Percentiles rank a stretch among this genome's conserved stretches.
Evolutionary conservation across 2,888 invertebrate genomes (phyloP).

Genomic region (Eupithecia subfuscata): DNA sequence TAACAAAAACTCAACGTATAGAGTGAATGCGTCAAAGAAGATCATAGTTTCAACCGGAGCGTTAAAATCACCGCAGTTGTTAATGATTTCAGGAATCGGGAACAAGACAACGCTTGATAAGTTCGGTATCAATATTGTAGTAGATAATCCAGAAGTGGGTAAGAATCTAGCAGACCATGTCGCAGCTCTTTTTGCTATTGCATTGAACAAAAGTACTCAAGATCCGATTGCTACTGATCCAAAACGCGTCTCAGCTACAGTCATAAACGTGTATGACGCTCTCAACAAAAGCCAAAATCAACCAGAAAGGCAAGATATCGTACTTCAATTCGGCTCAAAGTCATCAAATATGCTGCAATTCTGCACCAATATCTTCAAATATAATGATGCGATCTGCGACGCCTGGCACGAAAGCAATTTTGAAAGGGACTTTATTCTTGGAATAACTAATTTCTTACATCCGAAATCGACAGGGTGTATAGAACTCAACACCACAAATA

Average conservation of each 20-base stretch:
- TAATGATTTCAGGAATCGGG: constrained; percentile 62
- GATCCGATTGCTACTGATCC: constrained; percentile 9
- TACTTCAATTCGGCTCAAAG: constrained; percentile 41
- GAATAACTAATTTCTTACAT: constrained; percentile 35
- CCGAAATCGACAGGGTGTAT: constrained; percentile 47
- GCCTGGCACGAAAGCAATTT: constrained; percentile 38
- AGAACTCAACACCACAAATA: constrained; percentile 33
- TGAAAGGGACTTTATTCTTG: constrained; percentile 30
- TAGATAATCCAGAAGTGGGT: constrained; percentile 35
- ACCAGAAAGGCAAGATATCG: constrained; percentile 51
- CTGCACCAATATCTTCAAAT: constrained; percentile 48
- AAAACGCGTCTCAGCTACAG: constrained; percentile 42
- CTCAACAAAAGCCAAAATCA: constrained; percentile 15
- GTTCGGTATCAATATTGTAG: constrained; percentile 44
- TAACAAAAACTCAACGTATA: constrained; percentile 37
- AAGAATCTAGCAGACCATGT: constrained; percentile 43
- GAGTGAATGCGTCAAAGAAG: constrained; percentile 48
- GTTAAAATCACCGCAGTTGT: constrained; percentile 52
- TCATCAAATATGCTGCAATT: constrained; percentile 42
- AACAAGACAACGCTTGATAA: constrained; percentile 47
- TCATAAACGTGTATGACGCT: constrained; percentile 32
- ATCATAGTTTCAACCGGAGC: constrained; percentile 59
- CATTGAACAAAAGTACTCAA: constrained; percentile 9
- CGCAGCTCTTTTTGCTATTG: background rate
- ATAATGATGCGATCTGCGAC: constrained; percentile 49